Percentiles rank a stretch among this genome's conserved stretches.
phyloP scores from a whole-genome alignment of 2,888 invertebrate species.

The Agrotis segetum region DNA sequence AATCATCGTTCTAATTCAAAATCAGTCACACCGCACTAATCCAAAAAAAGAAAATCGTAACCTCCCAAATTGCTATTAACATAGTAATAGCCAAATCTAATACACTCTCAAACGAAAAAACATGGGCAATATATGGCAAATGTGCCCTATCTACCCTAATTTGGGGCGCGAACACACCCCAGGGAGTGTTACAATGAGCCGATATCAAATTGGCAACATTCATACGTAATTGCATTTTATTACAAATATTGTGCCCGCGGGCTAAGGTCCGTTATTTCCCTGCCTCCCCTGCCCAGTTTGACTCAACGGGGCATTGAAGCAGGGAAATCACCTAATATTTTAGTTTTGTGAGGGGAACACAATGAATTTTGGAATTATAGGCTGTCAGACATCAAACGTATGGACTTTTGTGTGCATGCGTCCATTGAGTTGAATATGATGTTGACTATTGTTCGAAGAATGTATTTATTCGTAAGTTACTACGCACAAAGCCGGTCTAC shows the following conservation, averaged over 20 bases:
- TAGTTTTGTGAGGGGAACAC: constrained; percentile 51
- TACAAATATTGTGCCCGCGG: constrained; percentile 68
- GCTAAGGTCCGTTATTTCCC: constrained; percentile 47
- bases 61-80: constrained; percentile 47
- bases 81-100: constrained; percentile 57
- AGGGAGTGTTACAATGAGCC: constrained; percentile 74
- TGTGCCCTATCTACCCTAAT: constrained; percentile 59
- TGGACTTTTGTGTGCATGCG: constrained; percentile 28
- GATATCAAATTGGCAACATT: constrained; percentile 83
- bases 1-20: constrained; percentile 49
- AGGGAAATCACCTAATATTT: constrained; percentile 49
- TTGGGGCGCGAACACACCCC: constrained; percentile 71
- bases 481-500: too few species aligned
- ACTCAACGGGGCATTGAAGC: constrained; percentile 51
- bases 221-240: constrained; percentile 78
- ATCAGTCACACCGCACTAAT: constrained; percentile 42
- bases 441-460: constrained; percentile 1
- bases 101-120: constrained; percentile 57
- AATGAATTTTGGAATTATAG: constrained; percentile 59
- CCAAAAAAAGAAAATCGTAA: constrained; percentile 41
- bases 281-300: constrained; percentile 50
- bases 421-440: constrained; percentile 22
- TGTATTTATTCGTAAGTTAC: too few species aligned
- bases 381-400: constrained; percentile 53
- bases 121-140: constrained; percentile 49